Evolutionary conservation across 2,888 invertebrate genomes (phyloP).

Genomic region (Listrodromus nycthemerus): DNA sequence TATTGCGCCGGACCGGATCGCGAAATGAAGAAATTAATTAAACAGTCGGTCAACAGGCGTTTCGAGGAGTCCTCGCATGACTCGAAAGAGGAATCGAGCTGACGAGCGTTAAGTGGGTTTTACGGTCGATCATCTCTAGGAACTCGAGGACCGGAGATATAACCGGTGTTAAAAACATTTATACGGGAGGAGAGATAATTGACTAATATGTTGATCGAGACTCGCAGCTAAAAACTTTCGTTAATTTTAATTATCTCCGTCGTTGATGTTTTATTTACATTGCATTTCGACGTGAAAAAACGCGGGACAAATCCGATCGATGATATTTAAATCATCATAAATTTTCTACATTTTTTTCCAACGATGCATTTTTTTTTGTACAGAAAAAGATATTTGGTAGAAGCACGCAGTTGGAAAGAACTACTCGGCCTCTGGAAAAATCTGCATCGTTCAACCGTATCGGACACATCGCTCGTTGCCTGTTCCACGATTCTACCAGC

Average conservation of each 20-base stretch:
- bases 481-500: slow-evolving; percentile 36
- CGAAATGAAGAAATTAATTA: slow-evolving; percentile 51
- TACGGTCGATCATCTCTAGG: slow-evolving; percentile 1
- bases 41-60: slow-evolving; percentile 13
- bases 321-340: too few species aligned
- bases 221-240: neutral
- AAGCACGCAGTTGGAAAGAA: neutral
- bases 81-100: neutral
- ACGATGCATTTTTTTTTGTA: too few species aligned
- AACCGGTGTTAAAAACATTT: neutral
- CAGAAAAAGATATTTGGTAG: slow-evolving; percentile 6
- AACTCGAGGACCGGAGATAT: slow-evolving; percentile 1
- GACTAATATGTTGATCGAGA: slow-evolving; percentile 21
- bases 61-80: slow-evolving; percentile 12
- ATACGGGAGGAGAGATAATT: neutral
- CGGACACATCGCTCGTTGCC: slow-evolving; percentile 57
- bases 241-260: neutral
- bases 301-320: neutral
- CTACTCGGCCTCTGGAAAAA: slow-evolving; percentile 28
- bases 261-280: neutral
- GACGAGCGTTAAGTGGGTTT: slow-evolving; percentile 7
- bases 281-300: neutral
- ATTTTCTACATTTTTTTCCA: too few species aligned
- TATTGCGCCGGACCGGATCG: slow-evolving; percentile 3
- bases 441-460: slow-evolving; percentile 48